Evolutionary conservation across 1,140 invertebrate genomes (phyloP).

Genomic region (Leptinotarsa texana): DNA sequence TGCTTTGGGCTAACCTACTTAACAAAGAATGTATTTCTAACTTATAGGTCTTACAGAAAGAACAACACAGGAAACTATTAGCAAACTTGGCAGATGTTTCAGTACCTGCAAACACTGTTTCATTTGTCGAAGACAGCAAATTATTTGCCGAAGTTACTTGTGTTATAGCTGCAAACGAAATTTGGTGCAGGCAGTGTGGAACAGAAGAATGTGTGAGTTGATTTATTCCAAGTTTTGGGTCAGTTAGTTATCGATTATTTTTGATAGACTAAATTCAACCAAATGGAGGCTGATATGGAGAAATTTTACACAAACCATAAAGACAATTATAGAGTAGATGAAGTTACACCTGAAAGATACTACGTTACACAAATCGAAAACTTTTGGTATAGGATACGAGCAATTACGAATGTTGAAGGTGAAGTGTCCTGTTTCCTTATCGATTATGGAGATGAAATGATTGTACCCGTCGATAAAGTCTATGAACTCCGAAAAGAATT

Average conservation of each 20-base stretch:
- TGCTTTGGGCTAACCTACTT: constrained; percentile 26
- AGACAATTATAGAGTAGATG: constrained; percentile 16
- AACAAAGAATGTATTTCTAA: constrained; percentile 38
- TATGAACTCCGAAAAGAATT: constrained; percentile 63
- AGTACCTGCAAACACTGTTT: constrained; percentile 47
- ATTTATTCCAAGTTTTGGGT: no score
- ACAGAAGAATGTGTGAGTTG: constrained; percentile 48
- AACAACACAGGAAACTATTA: constrained; percentile 31
- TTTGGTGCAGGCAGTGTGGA: constrained; percentile 51
- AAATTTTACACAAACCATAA: constrained; percentile 56
- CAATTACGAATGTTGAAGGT: constrained; percentile 51
- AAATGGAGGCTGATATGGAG: constrained; percentile 61
- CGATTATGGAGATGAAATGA: constrained; percentile 66
- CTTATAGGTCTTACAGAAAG: constrained; percentile 53
- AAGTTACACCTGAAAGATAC: constrained; percentile 54
- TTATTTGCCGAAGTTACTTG: constrained; percentile 47
- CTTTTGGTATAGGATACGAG: constrained; percentile 64
- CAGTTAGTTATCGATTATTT: no score
- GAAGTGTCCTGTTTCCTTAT: constrained; percentile 64
- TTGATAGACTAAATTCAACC: constrained; percentile 39
- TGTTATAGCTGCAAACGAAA: constrained; percentile 48
- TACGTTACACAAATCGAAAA: constrained; percentile 64
- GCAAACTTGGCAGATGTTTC: constrained; percentile 43
- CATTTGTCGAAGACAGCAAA: constrained; percentile 44
- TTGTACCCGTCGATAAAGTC: constrained; percentile 57